phyloP scores from a whole-genome alignment of 2,113 vertebrate species.

The Tiliqua scincoides region DNA sequence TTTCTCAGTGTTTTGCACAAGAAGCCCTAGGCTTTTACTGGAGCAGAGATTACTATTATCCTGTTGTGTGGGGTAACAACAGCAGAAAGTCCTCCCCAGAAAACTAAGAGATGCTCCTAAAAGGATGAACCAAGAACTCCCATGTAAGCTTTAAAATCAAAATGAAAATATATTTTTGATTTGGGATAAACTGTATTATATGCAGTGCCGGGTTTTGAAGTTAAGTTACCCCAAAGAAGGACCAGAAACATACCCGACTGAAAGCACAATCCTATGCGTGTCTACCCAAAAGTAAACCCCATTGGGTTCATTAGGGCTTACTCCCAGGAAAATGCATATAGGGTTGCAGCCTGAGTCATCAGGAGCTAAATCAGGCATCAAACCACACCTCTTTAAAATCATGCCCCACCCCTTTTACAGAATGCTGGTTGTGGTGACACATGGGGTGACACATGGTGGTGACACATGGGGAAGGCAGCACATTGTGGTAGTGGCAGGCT shows the following conservation, averaged over 20 bases:
- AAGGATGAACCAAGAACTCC: slow-evolving; percentile 45
- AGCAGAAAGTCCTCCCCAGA: not conserved
- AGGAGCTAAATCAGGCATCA: too few relatives aligned
- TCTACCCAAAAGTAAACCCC: too few relatives aligned
- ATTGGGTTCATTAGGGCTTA: too few relatives aligned
- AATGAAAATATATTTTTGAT: slow-evolving; percentile 16
- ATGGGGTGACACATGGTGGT: too few relatives aligned
- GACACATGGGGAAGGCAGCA: too few relatives aligned
- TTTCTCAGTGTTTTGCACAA: not conserved
- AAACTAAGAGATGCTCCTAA: slow-evolving; percentile 12
- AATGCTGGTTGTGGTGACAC: too few relatives aligned
- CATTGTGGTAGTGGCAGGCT: too few relatives aligned
- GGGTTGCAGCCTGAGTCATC: too few relatives aligned
- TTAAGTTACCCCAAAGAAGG: not conserved
- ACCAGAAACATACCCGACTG: not conserved
- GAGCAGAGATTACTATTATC: slow-evolving; percentile 23
- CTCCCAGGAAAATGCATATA: too few relatives aligned
- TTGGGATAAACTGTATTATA: not conserved
- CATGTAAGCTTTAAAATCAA: slow-evolving; percentile 43
- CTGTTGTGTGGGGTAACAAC: rapidly evolving
- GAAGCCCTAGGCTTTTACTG: slow-evolving; percentile 4
- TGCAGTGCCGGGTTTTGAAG: slow-evolving; percentile 25
- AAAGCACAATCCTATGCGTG: too few relatives aligned
- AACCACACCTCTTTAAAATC: not conserved
- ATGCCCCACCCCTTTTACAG: not conserved